Base-by-base conservation (phyloP, 2,113 vertebrate genomes). In the Mustela nigripes region DNA sequence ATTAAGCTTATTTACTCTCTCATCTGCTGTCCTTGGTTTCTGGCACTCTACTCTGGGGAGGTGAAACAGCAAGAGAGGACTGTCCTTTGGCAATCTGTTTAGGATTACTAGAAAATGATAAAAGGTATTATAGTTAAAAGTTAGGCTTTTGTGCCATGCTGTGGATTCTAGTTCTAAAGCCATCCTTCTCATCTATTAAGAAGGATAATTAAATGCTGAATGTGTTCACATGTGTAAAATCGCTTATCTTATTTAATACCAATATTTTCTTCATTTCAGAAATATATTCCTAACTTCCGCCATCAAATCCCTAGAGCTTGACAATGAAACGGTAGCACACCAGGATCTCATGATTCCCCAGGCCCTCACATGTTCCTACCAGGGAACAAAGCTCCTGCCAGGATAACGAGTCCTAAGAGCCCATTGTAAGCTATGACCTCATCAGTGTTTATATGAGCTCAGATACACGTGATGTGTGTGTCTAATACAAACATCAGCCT, bases 181-280 rank as follows among this genome's bases (percentile, higher is more conserved):
- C 83, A 87, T 24, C 67, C 42, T 97, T 95, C 95, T 95, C 65
- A 86, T 58, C 69, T 58, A 50, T 24, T 81, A 93, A 96, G n/a
- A 89, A 0, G 63, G 85, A 78, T 82, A 96, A 96, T 95, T 84
- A 95, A 91, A 94, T 69, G 58, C 33, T 65, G 14, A 89, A 42
- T 83, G 36, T 87, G 11, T 71, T 91, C 85, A 12, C n/a, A 33
- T 6, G 15, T 80, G 97, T 97, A 45, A 65, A 53, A 82, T 7
- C 2, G 28, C 92, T 92, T 69, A 92, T 96, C 93, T 96, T 50
- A 69, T 53, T 81, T 76, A 62, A 78, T 69, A 71, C n/a, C 0
- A 1, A 18, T 28, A 83, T 74, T 80, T 76, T 89, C 48, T 95
- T 50, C 36, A 81, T 74, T 86, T 91, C 50, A 58, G 74, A 94